Evolutionary conservation across 53 echinoderm and acorn worm genomes (phyloP).

Genomic region (Holothuria leucospilota): DNA sequence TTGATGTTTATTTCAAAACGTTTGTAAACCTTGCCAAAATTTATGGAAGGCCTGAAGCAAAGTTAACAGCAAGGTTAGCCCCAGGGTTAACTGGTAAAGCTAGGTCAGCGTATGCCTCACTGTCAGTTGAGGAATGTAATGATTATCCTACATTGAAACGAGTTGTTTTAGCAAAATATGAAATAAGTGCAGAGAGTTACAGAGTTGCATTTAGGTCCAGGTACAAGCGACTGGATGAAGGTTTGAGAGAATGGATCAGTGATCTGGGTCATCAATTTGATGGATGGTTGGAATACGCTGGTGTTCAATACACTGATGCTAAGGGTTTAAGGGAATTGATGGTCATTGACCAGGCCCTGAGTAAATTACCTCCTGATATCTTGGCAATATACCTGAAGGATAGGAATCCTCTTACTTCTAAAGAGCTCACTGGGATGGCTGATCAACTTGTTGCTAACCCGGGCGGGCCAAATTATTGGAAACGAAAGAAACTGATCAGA

Average conservation of each 20-base stretch:
- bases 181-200: no score
- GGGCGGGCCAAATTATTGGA: not conserved
- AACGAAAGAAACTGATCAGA: no score
- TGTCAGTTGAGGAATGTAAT: not conserved
- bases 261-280: no score
- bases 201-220: no score
- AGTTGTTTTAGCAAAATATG: constrained; percentile 24
- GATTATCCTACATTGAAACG: constrained; percentile 21
- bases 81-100: constrained; percentile 31
- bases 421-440: not conserved
- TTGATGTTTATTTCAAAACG: constrained; percentile 39
- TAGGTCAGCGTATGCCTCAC: constrained; percentile 22
- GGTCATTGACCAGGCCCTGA: constrained; percentile 32
- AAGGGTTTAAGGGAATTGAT: constrained; percentile 32
- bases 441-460: constrained; percentile 13
- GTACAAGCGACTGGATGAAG: not conserved
- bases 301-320: constrained; percentile 5
- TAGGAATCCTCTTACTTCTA: no score
- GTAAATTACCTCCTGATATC: not conserved
- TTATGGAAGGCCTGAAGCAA: not conserved
- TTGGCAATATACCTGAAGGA: not conserved
- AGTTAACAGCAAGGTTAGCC: constrained; percentile 25
- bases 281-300: constrained; percentile 19
- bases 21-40: no score
- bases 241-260: constrained; percentile 11